Conservation (phyloP, 2,113 vertebrate genomes). For the Perca schrenkii region DNA sequence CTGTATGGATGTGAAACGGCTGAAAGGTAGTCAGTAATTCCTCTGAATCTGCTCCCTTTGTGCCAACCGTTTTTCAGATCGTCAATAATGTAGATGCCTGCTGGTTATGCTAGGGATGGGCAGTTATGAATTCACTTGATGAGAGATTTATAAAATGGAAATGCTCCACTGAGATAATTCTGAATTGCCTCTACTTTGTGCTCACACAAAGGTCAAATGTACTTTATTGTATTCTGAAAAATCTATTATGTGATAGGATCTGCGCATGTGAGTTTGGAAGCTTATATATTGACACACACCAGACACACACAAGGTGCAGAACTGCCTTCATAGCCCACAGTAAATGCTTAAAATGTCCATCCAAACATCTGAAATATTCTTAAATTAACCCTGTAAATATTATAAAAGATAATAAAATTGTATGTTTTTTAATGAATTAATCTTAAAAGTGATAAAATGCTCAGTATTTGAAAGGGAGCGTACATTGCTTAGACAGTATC, state of each 20-base stretch:
- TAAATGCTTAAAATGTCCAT: not conserved
- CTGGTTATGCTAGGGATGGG: conserved; percentile 26
- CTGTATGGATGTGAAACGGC: conserved; percentile 19
- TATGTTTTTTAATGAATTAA: not conserved
- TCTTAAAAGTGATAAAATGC: not conserved
- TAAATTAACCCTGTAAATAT: not conserved
- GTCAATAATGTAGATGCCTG: conserved; percentile 60
- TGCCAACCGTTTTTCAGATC: conserved; percentile 25
- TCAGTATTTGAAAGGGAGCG: not conserved
- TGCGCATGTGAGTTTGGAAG: conserved; percentile 16
- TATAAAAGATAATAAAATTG: not conserved
- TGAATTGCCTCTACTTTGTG: conserved; percentile 25
- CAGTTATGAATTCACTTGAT: conserved; percentile 51
- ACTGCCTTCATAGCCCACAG: not conserved
- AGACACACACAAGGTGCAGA: not conserved
- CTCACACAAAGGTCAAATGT: conserved; percentile 41
- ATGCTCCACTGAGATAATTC: conserved; percentile 31
- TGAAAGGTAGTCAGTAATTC: conserved; percentile 27
- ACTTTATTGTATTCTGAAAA: conserved; percentile 41
- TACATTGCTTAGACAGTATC: not conserved
- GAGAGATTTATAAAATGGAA: conserved; percentile 50
- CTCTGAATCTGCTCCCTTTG: conserved; percentile 35
- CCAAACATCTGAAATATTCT: not conserved
- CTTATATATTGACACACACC: not conserved
- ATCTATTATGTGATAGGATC: conserved; percentile 56